Conservation (phyloP, 2,797 vertebrate species). For the Chelmon rostratus region DNA sequence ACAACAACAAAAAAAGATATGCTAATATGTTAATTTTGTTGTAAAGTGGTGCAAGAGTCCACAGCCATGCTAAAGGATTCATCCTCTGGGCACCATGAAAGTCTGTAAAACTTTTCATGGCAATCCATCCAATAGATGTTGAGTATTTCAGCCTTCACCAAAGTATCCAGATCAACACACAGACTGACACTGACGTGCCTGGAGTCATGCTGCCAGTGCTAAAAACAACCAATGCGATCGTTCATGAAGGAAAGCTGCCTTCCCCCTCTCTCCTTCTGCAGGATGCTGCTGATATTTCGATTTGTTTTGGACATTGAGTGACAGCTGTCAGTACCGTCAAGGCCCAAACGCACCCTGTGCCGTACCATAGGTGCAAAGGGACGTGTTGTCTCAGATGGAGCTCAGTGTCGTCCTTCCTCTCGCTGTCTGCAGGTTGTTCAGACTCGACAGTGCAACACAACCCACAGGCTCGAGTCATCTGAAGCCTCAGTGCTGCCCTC, state of each 20-base stretch:
- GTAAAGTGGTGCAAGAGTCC: too few relatives aligned
- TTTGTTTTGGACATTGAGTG: neutral
- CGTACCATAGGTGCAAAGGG: neutral
- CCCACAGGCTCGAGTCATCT: conserved; percentile 6
- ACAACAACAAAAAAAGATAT: too few relatives aligned
- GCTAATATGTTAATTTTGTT: too few relatives aligned
- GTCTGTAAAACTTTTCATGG: too few relatives aligned
- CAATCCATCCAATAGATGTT: too few relatives aligned
- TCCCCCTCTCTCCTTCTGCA: neutral
- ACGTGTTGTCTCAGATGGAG: neutral
- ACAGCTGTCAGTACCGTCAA: neutral
- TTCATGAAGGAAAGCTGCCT: neutral
- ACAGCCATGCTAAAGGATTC: too few relatives aligned
- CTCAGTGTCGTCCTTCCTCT: neutral
- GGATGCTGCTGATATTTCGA: neutral
- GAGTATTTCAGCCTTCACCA: neutral
- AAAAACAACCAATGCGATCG: neutral
- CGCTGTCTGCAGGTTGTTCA: conserved; percentile 2
- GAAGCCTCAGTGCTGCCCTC: neutral
- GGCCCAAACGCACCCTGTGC: neutral
- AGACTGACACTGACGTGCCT: neutral
- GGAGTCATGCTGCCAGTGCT: neutral
- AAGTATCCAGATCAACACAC: neutral
- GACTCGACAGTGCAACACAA: neutral
- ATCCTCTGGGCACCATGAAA: too few relatives aligned